Evolutionary conservation across 2,888 invertebrate species (phyloP).

Genomic region (Drosophila meridiana): DNA sequence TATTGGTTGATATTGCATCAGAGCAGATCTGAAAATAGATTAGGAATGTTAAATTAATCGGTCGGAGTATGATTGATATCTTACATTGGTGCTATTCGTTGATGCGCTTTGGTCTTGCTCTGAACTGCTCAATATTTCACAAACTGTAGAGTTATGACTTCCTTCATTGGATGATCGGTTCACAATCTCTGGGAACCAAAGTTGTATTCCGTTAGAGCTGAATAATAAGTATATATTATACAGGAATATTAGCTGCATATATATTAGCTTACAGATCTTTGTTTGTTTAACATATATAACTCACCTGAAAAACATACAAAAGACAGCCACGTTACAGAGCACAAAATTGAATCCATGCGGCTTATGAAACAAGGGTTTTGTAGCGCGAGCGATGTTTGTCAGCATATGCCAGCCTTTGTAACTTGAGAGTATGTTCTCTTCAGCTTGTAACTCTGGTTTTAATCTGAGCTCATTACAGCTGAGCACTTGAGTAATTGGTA

Average conservation of each 20-base stretch:
- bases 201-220: conserved; percentile 83
- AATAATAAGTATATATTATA: not conserved
- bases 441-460: conserved; percentile 64
- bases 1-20: conserved; percentile 72
- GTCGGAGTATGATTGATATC: no score
- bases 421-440: conserved; percentile 54
- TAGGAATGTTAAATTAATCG: not conserved
- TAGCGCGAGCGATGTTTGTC: conserved; percentile 71
- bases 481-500: conserved; percentile 55
- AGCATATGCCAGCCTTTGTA: conserved; percentile 63
- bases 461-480: conserved; percentile 52
- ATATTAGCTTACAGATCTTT: not conserved
- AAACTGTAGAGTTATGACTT: conserved; percentile 63
- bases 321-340: conserved; percentile 64
- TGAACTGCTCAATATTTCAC: conserved; percentile 69
- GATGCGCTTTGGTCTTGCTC: conserved; percentile 38
- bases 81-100: conserved; percentile 42
- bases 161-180: conserved; percentile 72
- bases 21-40: conserved; percentile 72
- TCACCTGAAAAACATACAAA: conserved; percentile 79
- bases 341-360: conserved; percentile 75
- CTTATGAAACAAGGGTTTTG: conserved; percentile 78
- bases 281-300: not conserved
- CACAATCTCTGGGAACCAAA: conserved; percentile 84
- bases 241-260: no score